Base-by-base conservation (phyloP, 1,140 invertebrate species). In the Liolophura sinensis region DNA sequence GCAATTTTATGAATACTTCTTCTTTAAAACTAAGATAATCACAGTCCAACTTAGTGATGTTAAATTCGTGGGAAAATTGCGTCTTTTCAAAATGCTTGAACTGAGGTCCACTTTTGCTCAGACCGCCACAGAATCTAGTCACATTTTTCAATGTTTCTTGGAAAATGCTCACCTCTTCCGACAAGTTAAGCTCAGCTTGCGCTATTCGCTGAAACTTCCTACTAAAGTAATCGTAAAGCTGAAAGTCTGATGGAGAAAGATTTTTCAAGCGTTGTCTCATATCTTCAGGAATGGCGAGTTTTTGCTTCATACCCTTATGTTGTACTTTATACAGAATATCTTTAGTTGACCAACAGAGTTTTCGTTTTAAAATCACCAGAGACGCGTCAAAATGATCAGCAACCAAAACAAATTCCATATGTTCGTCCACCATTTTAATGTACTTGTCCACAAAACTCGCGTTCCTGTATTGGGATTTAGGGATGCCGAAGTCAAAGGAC, bases 301-400 rank as follows among this genome's bases (percentile, higher is more conserved):
- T 24, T 1, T 25, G 60, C 4, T 12, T 49, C 1, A 60, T 52
- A 18, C 60, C 55, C 1, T 60, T 57, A 0, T 73, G 70, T 18
- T 61, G 64, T 15, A 60, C 24, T 4, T 75, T 27, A 59, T 75
- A 78, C 0, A 85, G 65, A 7, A 88, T 75, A 65, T 87, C 82
- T 51, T 84, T 79, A 12, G 84, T 62, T 22, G 80, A 73, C 87
- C 87, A 88, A 62, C 85, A 86, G 46, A 88, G 78, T 12, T 84
- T 65, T 58, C 87, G 71, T 46, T 76, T 78, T 49, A 88, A 74
- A 12, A 88, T 73, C 50, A 88, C 79, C 18, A 88, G 69, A 3
- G 87, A 88, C 69, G 87, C 86, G 61, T 88, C 86, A 74, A 88
- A 86, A 69, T 84, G 79, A 69, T 88, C 87, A 1, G 85, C 76